Percentiles rank a stretch among this genome's conserved stretches.
phyloP scores from a whole-genome alignment of 2,113 vertebrate species.

The Cochlearius cochlearius region DNA sequence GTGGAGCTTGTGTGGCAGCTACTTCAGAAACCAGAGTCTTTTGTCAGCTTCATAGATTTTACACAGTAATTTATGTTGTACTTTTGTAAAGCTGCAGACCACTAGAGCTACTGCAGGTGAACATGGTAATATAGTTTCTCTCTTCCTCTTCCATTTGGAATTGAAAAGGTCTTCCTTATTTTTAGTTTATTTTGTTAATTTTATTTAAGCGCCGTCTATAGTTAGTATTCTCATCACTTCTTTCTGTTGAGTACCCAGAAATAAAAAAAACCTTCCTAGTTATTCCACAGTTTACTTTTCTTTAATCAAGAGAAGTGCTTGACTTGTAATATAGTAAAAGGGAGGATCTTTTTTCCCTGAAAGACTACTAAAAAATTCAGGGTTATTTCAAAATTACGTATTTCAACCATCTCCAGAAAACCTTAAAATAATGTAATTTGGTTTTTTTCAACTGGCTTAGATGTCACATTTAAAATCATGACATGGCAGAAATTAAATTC shows the following conservation, averaged over 20 bases:
- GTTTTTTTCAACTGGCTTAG: not conserved
- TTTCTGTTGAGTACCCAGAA: not conserved
- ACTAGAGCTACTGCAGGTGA: not conserved
- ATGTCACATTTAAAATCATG: not conserved
- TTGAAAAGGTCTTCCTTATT: conserved; percentile 4
- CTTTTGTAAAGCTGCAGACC: not conserved
- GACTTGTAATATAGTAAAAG: not conserved
- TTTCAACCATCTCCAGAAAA: not conserved
- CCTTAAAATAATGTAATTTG: not conserved
- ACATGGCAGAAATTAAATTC: not conserved
- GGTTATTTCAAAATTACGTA: not conserved
- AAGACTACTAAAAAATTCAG: not conserved
- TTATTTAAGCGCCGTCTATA: not conserved
- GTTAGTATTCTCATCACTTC: not conserved
- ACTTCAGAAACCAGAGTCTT: not conserved
- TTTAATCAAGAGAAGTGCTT: not conserved
- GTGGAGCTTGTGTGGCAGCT: not conserved
- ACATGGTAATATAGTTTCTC: not conserved
- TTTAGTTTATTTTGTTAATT: conserved; percentile 6
- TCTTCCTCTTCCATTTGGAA: not conserved
- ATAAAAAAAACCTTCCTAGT: not conserved
- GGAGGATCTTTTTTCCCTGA: not conserved
- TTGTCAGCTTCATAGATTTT: not conserved
- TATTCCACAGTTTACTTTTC: not conserved
- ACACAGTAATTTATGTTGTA: not conserved